Conservation (phyloP, 2,113 vertebrate genomes). For the Daboia siamensis region DNA sequence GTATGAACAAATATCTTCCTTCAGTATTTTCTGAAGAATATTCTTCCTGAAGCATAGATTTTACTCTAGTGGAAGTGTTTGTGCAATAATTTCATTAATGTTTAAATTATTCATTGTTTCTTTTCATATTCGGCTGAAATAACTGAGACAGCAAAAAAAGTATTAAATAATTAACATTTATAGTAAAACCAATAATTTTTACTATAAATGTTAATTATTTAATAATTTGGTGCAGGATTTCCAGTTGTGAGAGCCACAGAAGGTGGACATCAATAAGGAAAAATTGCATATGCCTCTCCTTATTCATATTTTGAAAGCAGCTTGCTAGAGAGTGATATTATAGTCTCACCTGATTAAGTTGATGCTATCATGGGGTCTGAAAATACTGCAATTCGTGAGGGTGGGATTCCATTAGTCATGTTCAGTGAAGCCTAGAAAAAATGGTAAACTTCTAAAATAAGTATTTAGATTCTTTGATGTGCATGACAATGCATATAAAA, state of each 20-base stretch:
- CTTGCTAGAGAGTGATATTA: background rate
- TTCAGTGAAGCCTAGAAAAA: background rate
- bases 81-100: conserved; percentile 22
- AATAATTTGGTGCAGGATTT: background rate
- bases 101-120: conserved; percentile 28
- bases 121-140: conserved; percentile 12
- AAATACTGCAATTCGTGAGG: background rate
- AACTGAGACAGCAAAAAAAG: conserved; percentile 20
- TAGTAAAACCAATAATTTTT: background rate
- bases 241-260: background rate
- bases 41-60: conserved; percentile 26
- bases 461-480: background rate
- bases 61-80: conserved; percentile 29
- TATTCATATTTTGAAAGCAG: background rate
- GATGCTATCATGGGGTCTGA: background rate
- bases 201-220: too few relatives aligned
- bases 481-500: background rate
- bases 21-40: conserved; percentile 23
- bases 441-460: background rate
- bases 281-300: background rate
- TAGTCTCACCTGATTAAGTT: background rate
- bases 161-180: conserved; percentile 7
- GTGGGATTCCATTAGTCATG: background rate
- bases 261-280: background rate
- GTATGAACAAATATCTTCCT: conserved; percentile 14